A percentile compares a stretch with the other conserved stretches of the same genome.
phyloP scores from a whole-genome alignment of 1,140 invertebrate species.

The Ceratina australensis region DNA sequence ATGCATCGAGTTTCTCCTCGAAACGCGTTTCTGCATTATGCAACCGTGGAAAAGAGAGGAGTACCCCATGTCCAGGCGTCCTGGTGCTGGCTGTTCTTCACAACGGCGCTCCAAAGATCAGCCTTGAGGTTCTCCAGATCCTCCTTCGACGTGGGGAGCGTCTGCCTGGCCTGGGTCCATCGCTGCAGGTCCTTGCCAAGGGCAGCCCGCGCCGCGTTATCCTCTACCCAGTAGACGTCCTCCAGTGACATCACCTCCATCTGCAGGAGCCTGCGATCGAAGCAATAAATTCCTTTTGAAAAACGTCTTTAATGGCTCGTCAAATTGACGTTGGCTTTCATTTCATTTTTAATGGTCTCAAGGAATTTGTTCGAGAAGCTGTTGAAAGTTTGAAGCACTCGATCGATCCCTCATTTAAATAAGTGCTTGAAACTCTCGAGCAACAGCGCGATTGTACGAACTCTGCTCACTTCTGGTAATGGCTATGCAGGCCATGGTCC shows the following conservation, averaged over 20 bases:
- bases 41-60: background rate
- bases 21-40: background rate
- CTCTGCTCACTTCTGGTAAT: slow-evolving; percentile 84
- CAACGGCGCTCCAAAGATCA: slow-evolving; percentile 91
- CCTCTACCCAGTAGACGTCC: slow-evolving; percentile 94
- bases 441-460: background rate
- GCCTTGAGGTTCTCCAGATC: slow-evolving; percentile 87
- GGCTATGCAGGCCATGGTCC: slow-evolving; percentile 86
- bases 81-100: slow-evolving; percentile 91
- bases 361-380: no score
- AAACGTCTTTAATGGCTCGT: no score
- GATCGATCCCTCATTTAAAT: no score
- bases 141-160: slow-evolving; percentile 88
- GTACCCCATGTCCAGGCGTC: slow-evolving; percentile 93
- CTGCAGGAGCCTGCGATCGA: slow-evolving; percentile 83
- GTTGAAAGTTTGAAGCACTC: no score
- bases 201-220: slow-evolving; percentile 85
- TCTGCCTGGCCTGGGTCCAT: slow-evolving; percentile 88
- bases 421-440: no score
- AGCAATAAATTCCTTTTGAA: background rate
- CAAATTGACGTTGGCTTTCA: no score
- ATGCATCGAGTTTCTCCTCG: background rate
- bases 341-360: no score
- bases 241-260: slow-evolving; percentile 90
- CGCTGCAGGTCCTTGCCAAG: slow-evolving; percentile 89